Percentiles rank a stretch among this genome's conserved stretches.
phyloP scores from a whole-genome alignment of 2,797 vertebrate species.

The Molossus alvarezi region DNA sequence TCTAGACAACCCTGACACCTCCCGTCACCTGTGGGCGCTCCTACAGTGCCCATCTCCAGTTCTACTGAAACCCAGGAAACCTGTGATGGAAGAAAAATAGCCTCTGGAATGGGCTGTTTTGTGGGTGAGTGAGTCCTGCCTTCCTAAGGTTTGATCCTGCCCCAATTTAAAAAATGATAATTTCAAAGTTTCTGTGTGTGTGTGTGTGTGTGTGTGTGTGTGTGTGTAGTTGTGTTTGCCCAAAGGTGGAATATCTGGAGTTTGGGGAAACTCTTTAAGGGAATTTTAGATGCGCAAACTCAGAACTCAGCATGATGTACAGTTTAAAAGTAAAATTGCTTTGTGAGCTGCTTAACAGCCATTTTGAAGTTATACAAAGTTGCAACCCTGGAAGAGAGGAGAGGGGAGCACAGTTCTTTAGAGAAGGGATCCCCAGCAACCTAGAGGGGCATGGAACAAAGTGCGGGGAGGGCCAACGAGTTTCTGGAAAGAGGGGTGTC shows the following conservation, averaged over 20 bases:
- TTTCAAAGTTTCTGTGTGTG: neutral
- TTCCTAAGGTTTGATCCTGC: neutral
- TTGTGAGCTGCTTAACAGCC: neutral
- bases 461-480: neutral
- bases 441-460: neutral
- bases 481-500: slow-evolving; percentile 50
- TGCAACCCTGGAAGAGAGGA: neutral
- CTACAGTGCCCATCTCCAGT: neutral
- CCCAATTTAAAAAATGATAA: neutral
- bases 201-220: neutral
- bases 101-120: neutral
- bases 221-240: neutral
- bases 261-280: neutral
- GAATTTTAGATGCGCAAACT: neutral
- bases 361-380: neutral
- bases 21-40: neutral
- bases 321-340: slow-evolving; percentile 25
- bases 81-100: neutral
- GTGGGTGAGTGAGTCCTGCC: neutral
- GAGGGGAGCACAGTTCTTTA: neutral
- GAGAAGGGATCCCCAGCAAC: neutral
- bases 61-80: neutral
- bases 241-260: neutral
- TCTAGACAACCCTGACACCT: neutral
- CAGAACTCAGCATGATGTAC: neutral